Percentiles rank a stretch among this genome's conserved stretches.
Conservation (phyloP, 2,113 vertebrate genomes). For the Tympanuchus pallidicinctus region DNA sequence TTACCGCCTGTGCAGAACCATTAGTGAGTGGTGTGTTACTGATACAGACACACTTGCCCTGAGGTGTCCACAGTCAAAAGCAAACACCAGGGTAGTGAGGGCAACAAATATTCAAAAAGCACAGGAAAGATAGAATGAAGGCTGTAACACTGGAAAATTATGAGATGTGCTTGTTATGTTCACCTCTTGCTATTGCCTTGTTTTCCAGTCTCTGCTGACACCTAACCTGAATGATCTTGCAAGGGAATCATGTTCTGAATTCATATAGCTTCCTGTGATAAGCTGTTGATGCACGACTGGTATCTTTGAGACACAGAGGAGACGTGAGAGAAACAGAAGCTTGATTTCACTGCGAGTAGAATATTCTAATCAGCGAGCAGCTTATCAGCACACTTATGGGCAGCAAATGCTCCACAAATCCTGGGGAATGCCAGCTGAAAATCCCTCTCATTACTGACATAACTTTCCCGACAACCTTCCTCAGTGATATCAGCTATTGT, state of each 20-base stretch:
- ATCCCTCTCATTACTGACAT: constrained; percentile 51
- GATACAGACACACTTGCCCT: constrained; percentile 13
- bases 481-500: constrained; percentile 54
- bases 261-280: constrained; percentile 45
- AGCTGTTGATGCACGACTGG: constrained; percentile 47
- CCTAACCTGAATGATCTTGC: constrained; percentile 34
- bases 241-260: constrained; percentile 59
- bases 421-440: background rate
- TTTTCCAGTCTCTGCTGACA: constrained; percentile 48
- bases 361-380: constrained; percentile 41
- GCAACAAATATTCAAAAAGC: constrained; percentile 33
- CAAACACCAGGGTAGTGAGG: background rate
- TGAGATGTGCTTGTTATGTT: constrained; percentile 56
- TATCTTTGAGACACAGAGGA: constrained; percentile 58
- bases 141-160: constrained; percentile 7
- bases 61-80: constrained; percentile 39
- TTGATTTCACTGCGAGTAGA: constrained; percentile 1
- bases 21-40: background rate
- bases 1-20: background rate
- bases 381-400: constrained; percentile 36
- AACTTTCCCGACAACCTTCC: constrained; percentile 57
- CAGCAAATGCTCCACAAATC: constrained; percentile 56
- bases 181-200: constrained; percentile 30
- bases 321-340: constrained; percentile 12
- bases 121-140: background rate